These are phyloP conservation scores for Actias luna DNA, from an alignment of 2,888 invertebrate species.

Conservation along the genomic window DNA sequence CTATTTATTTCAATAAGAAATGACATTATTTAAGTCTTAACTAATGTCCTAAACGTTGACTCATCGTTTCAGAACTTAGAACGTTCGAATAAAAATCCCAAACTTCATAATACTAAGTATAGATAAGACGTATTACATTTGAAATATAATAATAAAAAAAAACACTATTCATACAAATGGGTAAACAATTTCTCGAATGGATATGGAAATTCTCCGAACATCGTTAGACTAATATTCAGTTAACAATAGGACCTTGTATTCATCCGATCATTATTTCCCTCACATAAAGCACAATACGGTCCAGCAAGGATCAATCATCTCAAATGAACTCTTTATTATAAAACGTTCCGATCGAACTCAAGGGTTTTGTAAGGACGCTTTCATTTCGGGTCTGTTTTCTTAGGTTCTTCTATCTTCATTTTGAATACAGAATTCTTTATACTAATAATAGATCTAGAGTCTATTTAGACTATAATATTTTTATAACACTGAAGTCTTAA, in stretches of 20 bases:
- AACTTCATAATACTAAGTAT: no score
- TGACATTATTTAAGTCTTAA: no score
- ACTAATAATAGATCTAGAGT: neutral
- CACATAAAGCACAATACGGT: slow-evolving; percentile 27
- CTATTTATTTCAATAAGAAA: no score
- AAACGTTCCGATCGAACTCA: slow-evolving; percentile 16
- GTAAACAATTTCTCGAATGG: neutral
- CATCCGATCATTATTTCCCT: slow-evolving; percentile 9
- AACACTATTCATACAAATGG: neutral
- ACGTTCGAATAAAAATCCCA: no score
- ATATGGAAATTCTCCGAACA: neutral
- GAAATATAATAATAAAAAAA: neutral
- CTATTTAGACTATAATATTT: neutral
- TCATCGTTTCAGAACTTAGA: no score
- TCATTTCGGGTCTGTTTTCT: neutral
- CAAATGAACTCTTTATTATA: slow-evolving; percentile 39
- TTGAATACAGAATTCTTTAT: neutral
- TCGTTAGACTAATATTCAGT: neutral
- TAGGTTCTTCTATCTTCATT: neutral
- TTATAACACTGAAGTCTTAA: neutral
- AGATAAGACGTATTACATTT: neutral
- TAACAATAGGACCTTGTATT: slow-evolving; percentile 9
- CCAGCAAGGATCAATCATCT: slow-evolving; percentile 42
- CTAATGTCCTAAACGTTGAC: no score
- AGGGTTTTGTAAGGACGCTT: neutral